Evolutionary conservation across 2,888 invertebrate species (phyloP).

Genomic region (Macropis europaea): DNA sequence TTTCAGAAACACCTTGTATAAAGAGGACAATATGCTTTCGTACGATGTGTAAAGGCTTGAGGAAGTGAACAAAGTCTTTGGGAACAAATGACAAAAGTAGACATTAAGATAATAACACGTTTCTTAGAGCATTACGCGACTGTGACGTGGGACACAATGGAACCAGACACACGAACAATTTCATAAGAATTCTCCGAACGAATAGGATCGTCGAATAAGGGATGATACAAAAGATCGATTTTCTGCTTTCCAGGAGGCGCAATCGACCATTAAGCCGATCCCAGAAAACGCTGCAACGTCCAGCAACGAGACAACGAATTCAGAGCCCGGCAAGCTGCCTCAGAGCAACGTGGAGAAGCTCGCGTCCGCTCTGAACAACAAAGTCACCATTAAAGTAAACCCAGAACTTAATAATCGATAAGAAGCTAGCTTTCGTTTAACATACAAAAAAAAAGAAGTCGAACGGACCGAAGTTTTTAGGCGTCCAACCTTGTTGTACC

Average conservation of each 20-base stretch:
- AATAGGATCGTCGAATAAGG: too few relatives aligned
- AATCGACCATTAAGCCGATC: conserved; percentile 55
- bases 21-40: too few relatives aligned
- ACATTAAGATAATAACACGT: conserved; percentile 16
- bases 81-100: not conserved
- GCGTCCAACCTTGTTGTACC: conserved; percentile 54
- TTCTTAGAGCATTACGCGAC: not conserved
- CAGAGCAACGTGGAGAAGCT: conserved; percentile 74
- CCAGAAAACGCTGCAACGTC: conserved; percentile 42
- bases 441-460: conserved; percentile 1
- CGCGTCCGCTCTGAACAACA: conserved; percentile 74
- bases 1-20: too few relatives aligned
- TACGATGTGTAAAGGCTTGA: not conserved
- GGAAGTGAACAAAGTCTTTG: not conserved
- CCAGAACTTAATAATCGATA: conserved; percentile 76
- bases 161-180: too few relatives aligned
- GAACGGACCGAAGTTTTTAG: conserved; percentile 25
- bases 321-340: conserved; percentile 54
- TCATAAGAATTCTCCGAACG: too few relatives aligned
- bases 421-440: conserved; percentile 43
- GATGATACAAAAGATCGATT: not conserved
- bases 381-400: conserved; percentile 78
- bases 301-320: conserved; percentile 59
- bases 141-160: not conserved
- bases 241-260: conserved; percentile 61